A percentile compares a stretch with the other conserved stretches of the same genome.
phyloP scores from a whole-genome alignment of 2,797 vertebrate genomes.

The Propithecus perrieri region DNA sequence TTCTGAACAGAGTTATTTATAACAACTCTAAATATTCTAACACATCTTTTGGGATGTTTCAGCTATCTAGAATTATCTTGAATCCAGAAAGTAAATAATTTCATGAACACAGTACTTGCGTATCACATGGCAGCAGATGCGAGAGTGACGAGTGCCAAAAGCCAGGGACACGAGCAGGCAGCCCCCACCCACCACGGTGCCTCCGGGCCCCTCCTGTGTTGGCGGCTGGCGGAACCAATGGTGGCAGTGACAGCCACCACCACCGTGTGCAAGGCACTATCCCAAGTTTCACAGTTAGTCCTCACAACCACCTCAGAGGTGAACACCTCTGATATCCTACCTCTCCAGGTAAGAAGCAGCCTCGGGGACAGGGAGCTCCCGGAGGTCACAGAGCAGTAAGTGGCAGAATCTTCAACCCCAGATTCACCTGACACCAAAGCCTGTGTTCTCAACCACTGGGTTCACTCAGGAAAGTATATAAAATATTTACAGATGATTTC shows the following conservation, averaged over 20 bases:
- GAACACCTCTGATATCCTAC: fast-evolving
- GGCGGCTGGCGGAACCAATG: too few relatives aligned
- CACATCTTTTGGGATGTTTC: not conserved
- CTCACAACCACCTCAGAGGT: not conserved
- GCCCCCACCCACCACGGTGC: not conserved
- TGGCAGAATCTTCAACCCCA: not conserved
- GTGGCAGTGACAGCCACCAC: too few relatives aligned
- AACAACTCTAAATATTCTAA: not conserved
- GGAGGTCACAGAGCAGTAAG: not conserved
- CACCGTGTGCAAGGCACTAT: not conserved
- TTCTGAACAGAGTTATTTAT: not conserved
- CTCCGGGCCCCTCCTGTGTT: not conserved
- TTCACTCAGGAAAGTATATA: fast-evolving
- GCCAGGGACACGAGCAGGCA: fast-evolving
- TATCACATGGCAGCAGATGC: fast-evolving
- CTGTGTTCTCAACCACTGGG: fast-evolving
- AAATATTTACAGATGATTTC: not conserved
- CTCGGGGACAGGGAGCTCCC: not conserved
- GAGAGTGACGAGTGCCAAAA: fast-evolving
- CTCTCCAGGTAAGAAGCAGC: fast-evolving
- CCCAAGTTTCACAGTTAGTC: not conserved
- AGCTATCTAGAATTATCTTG: not conserved
- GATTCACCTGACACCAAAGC: not conserved
- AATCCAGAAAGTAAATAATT: not conserved
- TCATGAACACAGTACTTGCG: not conserved